These are phyloP conservation scores for Laupala kohalensis DNA, from an alignment of 1,140 invertebrate species.

Conservation along the genomic window DNA sequence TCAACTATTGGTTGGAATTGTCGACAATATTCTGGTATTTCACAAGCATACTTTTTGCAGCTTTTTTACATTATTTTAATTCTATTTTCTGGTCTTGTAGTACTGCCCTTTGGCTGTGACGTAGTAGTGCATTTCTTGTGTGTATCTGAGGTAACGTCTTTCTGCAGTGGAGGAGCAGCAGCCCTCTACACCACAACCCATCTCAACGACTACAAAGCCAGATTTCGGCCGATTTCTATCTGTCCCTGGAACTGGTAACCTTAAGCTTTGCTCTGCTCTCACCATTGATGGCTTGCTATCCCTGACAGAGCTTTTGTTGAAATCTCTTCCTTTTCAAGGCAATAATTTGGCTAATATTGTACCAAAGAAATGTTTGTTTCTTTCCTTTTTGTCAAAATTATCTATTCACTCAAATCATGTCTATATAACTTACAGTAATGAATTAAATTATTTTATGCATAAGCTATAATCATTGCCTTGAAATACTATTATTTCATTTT, in stretches of 20 bases:
- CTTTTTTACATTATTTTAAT: background rate
- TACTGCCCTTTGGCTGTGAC: background rate
- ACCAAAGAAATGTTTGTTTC: background rate
- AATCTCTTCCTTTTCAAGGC: background rate
- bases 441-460: no score
- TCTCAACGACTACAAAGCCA: constrained; percentile 21
- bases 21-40: background rate
- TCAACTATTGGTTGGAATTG: background rate
- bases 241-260: constrained; percentile 50
- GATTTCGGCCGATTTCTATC: constrained; percentile 57
- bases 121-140: constrained; percentile 1
- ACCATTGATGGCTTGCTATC: background rate
- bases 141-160: constrained; percentile 4
- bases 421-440: no score
- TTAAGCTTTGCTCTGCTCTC: constrained; percentile 3
- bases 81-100: background rate
- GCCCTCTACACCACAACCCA: constrained; percentile 23
- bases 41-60: background rate
- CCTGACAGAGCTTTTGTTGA: background rate
- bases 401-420: no score
- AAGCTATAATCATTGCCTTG: background rate
- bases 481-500: background rate
- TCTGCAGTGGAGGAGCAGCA: constrained; percentile 41
- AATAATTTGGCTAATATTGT: background rate
- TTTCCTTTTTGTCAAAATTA: background rate